A percentile compares a stretch with the other conserved stretches of the same genome.
Conservation (phyloP, 2,797 vertebrate genomes). For the Melanotaenia pygmaea region DNA sequence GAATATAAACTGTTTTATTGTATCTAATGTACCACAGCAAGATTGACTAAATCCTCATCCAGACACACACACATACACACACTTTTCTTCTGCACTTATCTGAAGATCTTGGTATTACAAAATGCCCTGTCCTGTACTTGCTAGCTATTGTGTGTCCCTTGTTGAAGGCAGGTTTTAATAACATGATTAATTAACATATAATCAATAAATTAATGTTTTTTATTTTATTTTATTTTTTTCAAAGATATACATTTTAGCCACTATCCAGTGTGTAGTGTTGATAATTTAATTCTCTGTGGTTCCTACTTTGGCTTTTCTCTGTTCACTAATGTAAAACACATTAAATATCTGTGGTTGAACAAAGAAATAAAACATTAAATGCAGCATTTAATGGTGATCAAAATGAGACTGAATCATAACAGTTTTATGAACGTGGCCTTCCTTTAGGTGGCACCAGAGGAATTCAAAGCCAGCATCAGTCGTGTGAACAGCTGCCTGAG, state of each 20-base stretch:
- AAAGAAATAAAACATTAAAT: background rate
- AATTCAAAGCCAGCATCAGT: slow-evolving; percentile 98
- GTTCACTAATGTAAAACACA: background rate
- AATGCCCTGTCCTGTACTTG: too few species aligned
- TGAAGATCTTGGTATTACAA: background rate
- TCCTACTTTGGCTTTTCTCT: background rate
- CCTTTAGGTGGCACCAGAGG: slow-evolving; percentile 95
- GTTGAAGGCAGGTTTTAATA: background rate
- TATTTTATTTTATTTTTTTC: too few species aligned
- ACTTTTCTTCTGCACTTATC: background rate
- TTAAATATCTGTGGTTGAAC: background rate
- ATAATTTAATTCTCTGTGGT: too few species aligned
- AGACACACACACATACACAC: too few species aligned
- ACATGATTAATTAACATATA: background rate
- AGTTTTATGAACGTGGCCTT: background rate
- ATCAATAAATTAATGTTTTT: too few species aligned
- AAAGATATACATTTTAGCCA: too few species aligned
- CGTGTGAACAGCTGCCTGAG: slow-evolving; percentile 96
- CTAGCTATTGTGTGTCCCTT: background rate
- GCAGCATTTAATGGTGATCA: background rate
- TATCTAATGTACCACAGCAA: background rate
- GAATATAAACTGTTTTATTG: too few species aligned
- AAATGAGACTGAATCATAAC: background rate
- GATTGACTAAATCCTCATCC: background rate
- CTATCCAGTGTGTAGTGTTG: too few species aligned